phyloP scores from a whole-genome alignment of 92 coral and sea anemone genomes.

The Epizoanthus scotinus region DNA sequence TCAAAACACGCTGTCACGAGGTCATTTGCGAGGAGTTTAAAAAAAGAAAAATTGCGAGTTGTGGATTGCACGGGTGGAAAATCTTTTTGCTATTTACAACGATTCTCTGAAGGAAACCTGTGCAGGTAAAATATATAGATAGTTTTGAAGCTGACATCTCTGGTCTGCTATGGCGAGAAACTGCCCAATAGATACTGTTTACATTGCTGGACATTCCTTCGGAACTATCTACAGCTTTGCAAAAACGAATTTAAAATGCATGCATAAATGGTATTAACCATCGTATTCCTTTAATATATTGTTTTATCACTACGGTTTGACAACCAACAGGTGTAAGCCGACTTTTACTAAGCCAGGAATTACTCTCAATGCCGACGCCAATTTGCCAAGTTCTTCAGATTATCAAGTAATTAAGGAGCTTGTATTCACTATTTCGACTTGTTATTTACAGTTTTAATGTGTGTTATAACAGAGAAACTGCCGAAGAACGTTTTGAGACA shows the following conservation, averaged over 20 bases:
- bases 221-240: slow-evolving; percentile 24
- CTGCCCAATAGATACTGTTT: neutral
- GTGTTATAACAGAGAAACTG: neutral
- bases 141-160: no score
- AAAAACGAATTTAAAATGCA: neutral
- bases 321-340: neutral
- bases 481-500: neutral
- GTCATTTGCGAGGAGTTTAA: neutral
- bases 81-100: neutral
- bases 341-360: neutral
- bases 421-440: neutral
- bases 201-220: slow-evolving; percentile 18
- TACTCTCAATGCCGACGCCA: neutral
- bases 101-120: neutral
- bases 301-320: neutral
- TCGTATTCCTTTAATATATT: neutral
- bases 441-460: neutral
- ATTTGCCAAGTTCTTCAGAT: neutral
- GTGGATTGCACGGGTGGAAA: neutral
- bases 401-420: neutral
- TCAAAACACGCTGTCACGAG: slow-evolving; percentile 24
- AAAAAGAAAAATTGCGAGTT: neutral
- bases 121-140: neutral
- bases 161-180: neutral
- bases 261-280: neutral